Evolutionary conservation across 2,797 vertebrate genomes (phyloP).

Genomic region (Valencia hispanica): DNA sequence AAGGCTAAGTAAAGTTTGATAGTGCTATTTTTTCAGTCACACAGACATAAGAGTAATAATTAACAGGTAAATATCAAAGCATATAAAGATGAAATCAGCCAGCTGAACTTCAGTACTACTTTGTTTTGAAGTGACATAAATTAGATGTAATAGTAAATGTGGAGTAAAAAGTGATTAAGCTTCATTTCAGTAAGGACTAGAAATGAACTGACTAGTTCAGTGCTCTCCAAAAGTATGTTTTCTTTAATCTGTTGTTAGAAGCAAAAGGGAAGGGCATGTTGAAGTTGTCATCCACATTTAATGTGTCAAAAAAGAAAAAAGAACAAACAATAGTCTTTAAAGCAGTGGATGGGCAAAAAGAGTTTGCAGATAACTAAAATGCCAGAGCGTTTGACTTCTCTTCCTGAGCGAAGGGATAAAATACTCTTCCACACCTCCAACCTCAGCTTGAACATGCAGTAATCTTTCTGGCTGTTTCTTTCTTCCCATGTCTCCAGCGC

Average conservation of each 20-base stretch:
- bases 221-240: conserved; percentile 26
- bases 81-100: conserved; percentile 27
- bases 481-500: conserved; percentile 8
- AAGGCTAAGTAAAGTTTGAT: conserved; percentile 32
- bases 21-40: conserved; percentile 39
- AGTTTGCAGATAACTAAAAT: conserved; percentile 48
- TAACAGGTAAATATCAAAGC: conserved; percentile 39
- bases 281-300: conserved; percentile 56
- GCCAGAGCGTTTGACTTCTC: conserved; percentile 41
- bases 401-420: conserved; percentile 24
- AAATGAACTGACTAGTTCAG: conserved; percentile 33
- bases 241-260: conserved; percentile 59
- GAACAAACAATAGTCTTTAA: conserved; percentile 26
- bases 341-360: conserved; percentile 8
- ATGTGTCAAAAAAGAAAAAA: conserved; percentile 29
- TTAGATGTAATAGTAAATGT: conserved; percentile 37
- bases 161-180: conserved; percentile 46
- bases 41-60: conserved; percentile 29
- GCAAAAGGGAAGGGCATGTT: no score
- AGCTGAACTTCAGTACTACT: conserved; percentile 15
- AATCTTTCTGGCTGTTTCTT: conserved; percentile 41
- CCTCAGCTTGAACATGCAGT: conserved; percentile 34
- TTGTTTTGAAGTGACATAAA: conserved; percentile 34
- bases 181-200: conserved; percentile 24
- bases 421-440: conserved; percentile 27